Percentiles rank a stretch among this genome's conserved stretches.
Evolutionary conservation across 1,140 invertebrate genomes (phyloP).

Genomic region (Diorhabda elongata): DNA sequence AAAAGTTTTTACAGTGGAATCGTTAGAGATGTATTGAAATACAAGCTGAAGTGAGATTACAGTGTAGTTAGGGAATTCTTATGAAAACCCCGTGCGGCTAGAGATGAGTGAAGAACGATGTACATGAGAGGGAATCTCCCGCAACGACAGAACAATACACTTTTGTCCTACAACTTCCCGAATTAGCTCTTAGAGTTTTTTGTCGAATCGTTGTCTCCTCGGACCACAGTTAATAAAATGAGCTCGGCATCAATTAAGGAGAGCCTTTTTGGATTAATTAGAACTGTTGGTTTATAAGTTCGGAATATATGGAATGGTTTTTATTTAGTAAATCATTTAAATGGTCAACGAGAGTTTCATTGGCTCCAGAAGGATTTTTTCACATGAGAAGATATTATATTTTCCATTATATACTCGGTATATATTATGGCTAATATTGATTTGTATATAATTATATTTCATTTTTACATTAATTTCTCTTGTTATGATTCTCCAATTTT

Average conservation of each 20-base stretch:
- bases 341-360: too few species aligned
- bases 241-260: neutral
- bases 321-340: too few species aligned
- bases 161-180: constrained; percentile 27
- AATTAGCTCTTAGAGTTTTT: neutral
- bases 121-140: constrained; percentile 17
- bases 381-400: too few species aligned
- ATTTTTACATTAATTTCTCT: too few species aligned
- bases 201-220: neutral
- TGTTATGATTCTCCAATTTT: too few species aligned
- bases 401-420: too few species aligned
- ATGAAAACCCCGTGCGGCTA: constrained; percentile 11
- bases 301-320: too few species aligned
- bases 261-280: neutral
- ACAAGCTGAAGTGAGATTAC: constrained; percentile 18
- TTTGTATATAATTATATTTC: too few species aligned
- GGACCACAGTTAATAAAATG: neutral
- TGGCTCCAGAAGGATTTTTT: too few species aligned
- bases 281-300: too few species aligned
- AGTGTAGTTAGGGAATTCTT: constrained; percentile 23
- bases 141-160: constrained; percentile 28
- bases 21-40: constrained; percentile 25
- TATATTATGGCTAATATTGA: too few species aligned
- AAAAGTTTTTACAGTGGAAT: constrained; percentile 6
- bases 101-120: constrained; percentile 28